A percentile compares a stretch with the other conserved stretches of the same genome.
These are phyloP conservation scores for Bettongia penicillata DNA, from an alignment of 2,113 vertebrate genomes.

Conservation along the genomic window DNA sequence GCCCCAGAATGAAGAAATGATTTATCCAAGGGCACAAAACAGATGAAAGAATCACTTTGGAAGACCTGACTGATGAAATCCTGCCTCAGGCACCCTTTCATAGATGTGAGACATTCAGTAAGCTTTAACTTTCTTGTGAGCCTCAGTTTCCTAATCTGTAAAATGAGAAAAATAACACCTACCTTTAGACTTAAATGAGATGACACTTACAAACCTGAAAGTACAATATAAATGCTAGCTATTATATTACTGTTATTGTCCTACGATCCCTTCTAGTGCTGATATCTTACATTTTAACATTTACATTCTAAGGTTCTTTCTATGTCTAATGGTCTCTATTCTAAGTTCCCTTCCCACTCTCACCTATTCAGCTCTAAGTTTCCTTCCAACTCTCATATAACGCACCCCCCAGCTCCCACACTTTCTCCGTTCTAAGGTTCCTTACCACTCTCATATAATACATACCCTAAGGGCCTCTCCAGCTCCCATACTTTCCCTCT, in stretches of 20 bases:
- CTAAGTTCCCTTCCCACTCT: no score
- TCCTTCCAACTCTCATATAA: no score
- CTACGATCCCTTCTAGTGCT: neutral
- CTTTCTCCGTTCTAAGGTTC: no score
- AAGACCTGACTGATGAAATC: neutral
- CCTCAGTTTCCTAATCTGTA: neutral
- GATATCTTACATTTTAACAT: neutral
- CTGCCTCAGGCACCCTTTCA: neutral
- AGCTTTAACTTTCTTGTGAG: neutral
- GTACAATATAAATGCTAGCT: neutral
- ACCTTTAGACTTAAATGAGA: neutral
- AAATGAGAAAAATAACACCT: neutral
- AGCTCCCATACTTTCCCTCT: no score
- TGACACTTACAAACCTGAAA: neutral
- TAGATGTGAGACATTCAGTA: neutral
- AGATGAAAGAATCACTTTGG: neutral
- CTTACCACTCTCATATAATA: no score
- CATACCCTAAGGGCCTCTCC: no score
- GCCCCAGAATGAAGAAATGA: neutral
- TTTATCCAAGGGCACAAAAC: neutral
- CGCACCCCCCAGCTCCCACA: no score
- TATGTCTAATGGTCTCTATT: neutral
- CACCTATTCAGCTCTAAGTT: no score
- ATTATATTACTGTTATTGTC: neutral
- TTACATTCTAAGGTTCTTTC: neutral